Evolutionary conservation across 37 sponge, comb jelly and placozoan genomes (phyloP).

Genomic region (Ephydatia muelleri): DNA sequence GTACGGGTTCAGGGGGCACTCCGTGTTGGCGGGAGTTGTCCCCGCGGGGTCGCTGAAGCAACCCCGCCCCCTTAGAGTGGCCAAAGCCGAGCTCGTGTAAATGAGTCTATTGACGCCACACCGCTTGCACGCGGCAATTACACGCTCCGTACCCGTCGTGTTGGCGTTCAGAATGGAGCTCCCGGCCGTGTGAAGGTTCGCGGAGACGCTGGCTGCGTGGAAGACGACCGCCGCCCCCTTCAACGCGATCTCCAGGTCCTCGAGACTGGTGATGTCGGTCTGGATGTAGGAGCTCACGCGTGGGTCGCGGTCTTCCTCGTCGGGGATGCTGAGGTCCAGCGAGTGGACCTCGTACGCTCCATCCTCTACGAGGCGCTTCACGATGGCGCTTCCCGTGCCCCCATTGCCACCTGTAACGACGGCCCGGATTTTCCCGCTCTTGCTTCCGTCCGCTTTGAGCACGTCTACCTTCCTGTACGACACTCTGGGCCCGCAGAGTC

Average conservation of each 20-base stretch:
- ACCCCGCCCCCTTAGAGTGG: constrained; percentile 17
- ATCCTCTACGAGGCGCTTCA: constrained; percentile 33
- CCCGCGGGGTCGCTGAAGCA: constrained; percentile 10
- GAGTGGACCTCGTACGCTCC: constrained; percentile 57
- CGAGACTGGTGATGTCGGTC: constrained; percentile 30
- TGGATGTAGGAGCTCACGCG: constrained; percentile 51
- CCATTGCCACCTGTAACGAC: constrained; percentile 60
- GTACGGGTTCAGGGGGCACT: constrained; percentile 20
- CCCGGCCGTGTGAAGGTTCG: not conserved
- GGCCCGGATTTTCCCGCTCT: constrained; percentile 9
- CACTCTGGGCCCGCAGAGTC: not conserved
- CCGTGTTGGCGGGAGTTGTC: constrained; percentile 31
- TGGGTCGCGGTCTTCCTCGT: constrained; percentile 18
- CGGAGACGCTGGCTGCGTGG: constrained; percentile 33
- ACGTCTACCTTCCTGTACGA: constrained; percentile 24
- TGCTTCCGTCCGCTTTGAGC: not conserved
- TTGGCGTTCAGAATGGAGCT: not conserved
- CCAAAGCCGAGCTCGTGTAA: constrained; percentile 45
- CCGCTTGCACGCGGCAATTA: constrained; percentile 37
- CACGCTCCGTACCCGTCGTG: constrained; percentile 39
- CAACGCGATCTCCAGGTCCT: constrained; percentile 33
- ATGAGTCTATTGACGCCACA: constrained; percentile 47
- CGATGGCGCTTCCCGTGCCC: constrained; percentile 24
- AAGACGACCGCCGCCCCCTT: constrained; percentile 47
- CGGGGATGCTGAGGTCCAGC: constrained; percentile 49